Conservation (phyloP, 2,113 vertebrate genomes). For the Tragelaphus scriptus region DNA sequence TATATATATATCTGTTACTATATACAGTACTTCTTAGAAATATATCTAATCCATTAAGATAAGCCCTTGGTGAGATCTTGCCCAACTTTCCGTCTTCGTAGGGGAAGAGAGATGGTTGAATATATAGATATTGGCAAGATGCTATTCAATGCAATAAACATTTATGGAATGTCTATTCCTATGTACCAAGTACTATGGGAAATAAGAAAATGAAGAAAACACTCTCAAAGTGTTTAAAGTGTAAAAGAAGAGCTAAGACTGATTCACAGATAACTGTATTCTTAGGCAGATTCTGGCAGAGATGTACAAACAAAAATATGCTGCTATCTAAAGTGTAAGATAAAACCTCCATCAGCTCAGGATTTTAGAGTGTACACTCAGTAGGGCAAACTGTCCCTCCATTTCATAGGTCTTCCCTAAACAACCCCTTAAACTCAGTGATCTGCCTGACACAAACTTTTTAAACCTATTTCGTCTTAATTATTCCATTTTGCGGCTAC, state of each 20-base stretch:
- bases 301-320: background rate
- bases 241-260: background rate
- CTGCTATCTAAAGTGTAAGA: background rate
- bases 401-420: background rate
- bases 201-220: background rate
- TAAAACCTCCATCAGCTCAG: background rate
- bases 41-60: background rate
- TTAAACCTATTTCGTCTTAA: background rate
- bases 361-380: background rate
- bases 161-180: background rate
- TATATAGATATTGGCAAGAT: background rate
- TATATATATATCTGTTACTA: background rate
- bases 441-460: background rate
- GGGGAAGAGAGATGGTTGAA: background rate
- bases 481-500: background rate
- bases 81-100: background rate
- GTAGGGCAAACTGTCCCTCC: background rate
- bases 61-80: background rate
- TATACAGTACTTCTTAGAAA: background rate
- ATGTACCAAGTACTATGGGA: background rate
- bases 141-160: background rate
- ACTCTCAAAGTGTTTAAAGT: background rate
- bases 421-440: background rate
- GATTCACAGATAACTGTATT: background rate
- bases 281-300: background rate